These are phyloP conservation scores for Digitonthophagus gazella DNA, from an alignment of 2,888 invertebrate species.

Conservation along the genomic window DNA sequence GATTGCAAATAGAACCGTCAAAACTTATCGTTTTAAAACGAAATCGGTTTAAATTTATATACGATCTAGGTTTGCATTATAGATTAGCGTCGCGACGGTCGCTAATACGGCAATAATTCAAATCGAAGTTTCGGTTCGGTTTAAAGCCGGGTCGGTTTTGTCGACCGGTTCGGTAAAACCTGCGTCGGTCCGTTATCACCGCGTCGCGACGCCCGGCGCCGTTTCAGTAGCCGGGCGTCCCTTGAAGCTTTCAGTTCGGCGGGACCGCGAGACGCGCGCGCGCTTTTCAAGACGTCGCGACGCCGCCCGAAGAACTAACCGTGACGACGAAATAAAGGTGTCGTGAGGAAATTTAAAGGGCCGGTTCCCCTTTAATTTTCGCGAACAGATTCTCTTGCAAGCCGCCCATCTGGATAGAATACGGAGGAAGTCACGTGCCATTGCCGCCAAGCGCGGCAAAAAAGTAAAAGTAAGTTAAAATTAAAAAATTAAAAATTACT, in stretches of 20 bases:
- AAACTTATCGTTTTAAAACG: no score
- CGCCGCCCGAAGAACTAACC: background rate
- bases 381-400: slow-evolving; percentile 27
- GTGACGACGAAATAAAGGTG: background rate
- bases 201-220: slow-evolving; percentile 40
- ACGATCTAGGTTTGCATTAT: background rate
- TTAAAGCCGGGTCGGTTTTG: background rate
- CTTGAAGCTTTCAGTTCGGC: slow-evolving; percentile 30
- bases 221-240: slow-evolving; percentile 40
- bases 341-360: background rate
- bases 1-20: no score
- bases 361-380: background rate
- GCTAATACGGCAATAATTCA: background rate
- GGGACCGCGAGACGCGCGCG: slow-evolving; percentile 26
- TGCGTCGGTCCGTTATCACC: slow-evolving; percentile 35
- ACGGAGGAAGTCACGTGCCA: slow-evolving; percentile 81
- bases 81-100: background rate
- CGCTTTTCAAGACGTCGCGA: background rate
- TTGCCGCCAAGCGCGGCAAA: slow-evolving; percentile 76
- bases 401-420: slow-evolving; percentile 69
- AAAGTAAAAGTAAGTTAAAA: slow-evolving; percentile 78
- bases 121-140: background rate
- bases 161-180: background rate
- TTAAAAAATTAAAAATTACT: no score
- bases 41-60: no score